These are phyloP conservation scores for Asteroscopus sphinx DNA, from an alignment of 2,888 invertebrate species.

Conservation along the genomic window DNA sequence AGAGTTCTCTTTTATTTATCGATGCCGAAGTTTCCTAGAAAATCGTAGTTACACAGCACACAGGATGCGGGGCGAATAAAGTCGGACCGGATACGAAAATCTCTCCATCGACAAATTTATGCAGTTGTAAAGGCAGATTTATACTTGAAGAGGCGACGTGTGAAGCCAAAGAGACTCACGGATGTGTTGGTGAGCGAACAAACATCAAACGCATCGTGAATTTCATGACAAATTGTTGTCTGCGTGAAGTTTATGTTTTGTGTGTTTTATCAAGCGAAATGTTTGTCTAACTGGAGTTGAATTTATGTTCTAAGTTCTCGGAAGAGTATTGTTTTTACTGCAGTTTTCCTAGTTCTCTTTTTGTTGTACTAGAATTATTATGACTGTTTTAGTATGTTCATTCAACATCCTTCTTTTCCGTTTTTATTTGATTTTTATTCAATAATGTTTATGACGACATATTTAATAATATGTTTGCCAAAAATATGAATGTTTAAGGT, in stretches of 20 bases:
- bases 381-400: conserved; percentile 32
- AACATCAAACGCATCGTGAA: conserved; percentile 49
- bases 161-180: conserved; percentile 68
- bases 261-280: conserved; percentile 40
- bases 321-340: conserved; percentile 35
- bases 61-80: conserved; percentile 79
- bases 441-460: too few relatives aligned
- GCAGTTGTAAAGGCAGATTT: conserved; percentile 86
- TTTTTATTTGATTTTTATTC: neutral
- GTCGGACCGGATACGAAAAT: conserved; percentile 83
- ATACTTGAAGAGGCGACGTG: conserved; percentile 80
- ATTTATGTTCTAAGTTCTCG: conserved; percentile 32
- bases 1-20: conserved; percentile 62
- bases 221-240: conserved; percentile 50
- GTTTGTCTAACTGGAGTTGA: conserved; percentile 35
- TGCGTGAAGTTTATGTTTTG: conserved; percentile 40
- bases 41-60: conserved; percentile 70
- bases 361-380: conserved; percentile 19
- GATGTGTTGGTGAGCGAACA: conserved; percentile 31
- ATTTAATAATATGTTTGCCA: too few relatives aligned
- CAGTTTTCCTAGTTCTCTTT: conserved; percentile 16
- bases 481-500: too few relatives aligned
- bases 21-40: conserved; percentile 66
- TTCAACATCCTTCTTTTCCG: neutral
- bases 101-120: conserved; percentile 88